A percentile compares a stretch with the other conserved stretches of the same genome.
These are phyloP conservation scores for Bradypodion ventrale DNA, from an alignment of 2,797 vertebrate species.

Conservation along the genomic window DNA sequence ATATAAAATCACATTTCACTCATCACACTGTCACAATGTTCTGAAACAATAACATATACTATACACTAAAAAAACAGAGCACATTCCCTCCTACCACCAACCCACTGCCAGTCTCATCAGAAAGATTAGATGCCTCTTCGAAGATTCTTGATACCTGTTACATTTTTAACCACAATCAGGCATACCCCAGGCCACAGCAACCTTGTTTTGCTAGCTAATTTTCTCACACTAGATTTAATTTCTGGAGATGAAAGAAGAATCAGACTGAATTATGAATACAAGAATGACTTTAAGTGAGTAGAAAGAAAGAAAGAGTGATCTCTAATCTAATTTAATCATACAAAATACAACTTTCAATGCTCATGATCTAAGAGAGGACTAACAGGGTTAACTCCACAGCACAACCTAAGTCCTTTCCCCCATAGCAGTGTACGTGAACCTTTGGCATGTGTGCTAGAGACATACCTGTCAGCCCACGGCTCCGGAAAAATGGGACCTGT, in stretches of 20 bases:
- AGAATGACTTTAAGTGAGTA: not conserved
- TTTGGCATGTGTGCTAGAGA: no score
- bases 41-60: not conserved
- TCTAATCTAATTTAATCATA: not conserved
- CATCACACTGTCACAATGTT: not conserved
- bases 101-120: not conserved
- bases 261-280: not conserved
- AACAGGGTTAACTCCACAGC: conserved; percentile 1
- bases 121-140: no score
- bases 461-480: no score
- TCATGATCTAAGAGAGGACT: not conserved
- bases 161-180: no score
- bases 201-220: no score
- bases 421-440: no score
- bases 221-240: no score
- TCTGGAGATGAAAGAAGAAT: no score
- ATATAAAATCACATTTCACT: not conserved
- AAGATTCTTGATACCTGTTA: no score
- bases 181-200: no score
- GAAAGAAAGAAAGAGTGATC: not conserved
- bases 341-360: not conserved
- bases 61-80: not conserved
- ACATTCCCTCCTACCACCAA: not conserved
- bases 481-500: no score
- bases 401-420: no score